Conservation (phyloP, 1,140 invertebrate species). For the Zaprionus camerounensis region DNA sequence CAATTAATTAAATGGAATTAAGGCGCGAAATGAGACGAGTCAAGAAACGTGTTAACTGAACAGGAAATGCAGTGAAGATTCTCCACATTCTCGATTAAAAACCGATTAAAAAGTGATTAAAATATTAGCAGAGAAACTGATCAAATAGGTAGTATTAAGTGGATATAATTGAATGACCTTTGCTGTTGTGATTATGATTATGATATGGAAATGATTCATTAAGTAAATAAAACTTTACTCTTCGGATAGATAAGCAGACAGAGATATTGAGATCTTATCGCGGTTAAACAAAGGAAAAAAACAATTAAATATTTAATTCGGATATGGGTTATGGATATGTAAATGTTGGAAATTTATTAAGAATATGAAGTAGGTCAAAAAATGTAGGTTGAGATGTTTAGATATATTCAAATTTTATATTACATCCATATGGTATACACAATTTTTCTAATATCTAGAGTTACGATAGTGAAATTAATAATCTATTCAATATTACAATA, state of each 20-base stretch:
- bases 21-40: background rate
- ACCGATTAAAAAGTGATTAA: constrained; percentile 11
- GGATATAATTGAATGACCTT: background rate
- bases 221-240: background rate
- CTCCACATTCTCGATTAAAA: background rate
- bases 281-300: background rate
- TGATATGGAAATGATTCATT: background rate
- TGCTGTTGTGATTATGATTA: too few relatives aligned
- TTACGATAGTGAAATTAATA: too few relatives aligned
- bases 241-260: background rate
- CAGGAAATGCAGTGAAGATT: background rate
- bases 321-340: background rate
- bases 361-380: too few relatives aligned
- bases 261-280: background rate
- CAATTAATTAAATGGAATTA: constrained; percentile 42
- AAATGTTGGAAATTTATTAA: too few relatives aligned
- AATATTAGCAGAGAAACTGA: background rate
- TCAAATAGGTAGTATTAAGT: background rate
- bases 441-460: too few relatives aligned
- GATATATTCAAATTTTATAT: too few relatives aligned
- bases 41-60: background rate
- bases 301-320: background rate
- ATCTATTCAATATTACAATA: too few relatives aligned
- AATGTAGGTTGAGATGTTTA: too few relatives aligned
- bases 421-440: too few relatives aligned